Evolutionary conservation across 2,797 vertebrate genomes (phyloP), one percentile per base, ranked within the genome.

Genomic region (Syndactyla subalaris): DNA sequence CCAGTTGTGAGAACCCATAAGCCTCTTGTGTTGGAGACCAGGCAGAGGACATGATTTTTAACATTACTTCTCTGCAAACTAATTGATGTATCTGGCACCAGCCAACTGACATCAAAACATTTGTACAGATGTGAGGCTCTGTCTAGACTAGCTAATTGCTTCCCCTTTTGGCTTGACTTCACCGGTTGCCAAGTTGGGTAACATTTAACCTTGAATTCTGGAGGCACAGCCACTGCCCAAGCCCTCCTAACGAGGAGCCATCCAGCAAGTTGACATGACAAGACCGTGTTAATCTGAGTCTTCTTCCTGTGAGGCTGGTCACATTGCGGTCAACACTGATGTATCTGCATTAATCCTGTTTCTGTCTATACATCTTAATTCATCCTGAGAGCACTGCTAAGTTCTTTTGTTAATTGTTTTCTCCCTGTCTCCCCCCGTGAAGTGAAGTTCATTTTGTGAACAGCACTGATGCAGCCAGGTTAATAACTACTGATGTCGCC

Each of bases 401-500:
- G 20, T 89, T 89, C 88, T 84, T 89, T 59, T 88, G 84, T 92
- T 96, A 96, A 96, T 96, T 65, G 41, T 85, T 97, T 97, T 87
- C 82, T 94, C 57, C 62, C 89, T 11, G 48, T 79, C 58, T 97
- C 71, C 93, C 73, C 75, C 92, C 19, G 5, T 30, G 88, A 93
- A 96, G 79, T 0, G 38, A 57, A 89, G 90, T 97, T 96, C 96
- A 84, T 96, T 77, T 72, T 18, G 70, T 34, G 96, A 61, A 46
- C 95, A 85, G 4, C 38, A 7, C 92, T 29, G 88, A 85, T 78
- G 66, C 70, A 95, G 89, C 85, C 85, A 96, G 95, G 92, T 96
- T 97, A 97, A 97, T 97, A 97, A 96, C 94, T 95, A 93, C 91
- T 93, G 95, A 95, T 97, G 91, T 92, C 34, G 15, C 12, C 81